Conservation (phyloP, 2,113 vertebrate genomes). For the Alexandromys fortis region DNA sequence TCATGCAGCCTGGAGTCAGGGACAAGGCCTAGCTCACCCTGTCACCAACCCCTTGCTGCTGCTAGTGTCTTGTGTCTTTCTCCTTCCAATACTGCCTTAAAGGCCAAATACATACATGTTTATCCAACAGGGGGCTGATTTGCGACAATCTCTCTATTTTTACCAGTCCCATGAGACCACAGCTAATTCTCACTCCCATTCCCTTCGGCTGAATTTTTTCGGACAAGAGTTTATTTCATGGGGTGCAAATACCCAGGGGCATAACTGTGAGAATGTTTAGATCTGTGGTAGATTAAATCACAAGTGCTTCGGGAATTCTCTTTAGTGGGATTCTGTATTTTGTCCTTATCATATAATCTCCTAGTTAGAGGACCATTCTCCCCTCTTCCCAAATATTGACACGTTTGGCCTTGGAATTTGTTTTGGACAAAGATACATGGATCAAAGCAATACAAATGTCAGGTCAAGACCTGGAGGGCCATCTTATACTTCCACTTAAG, state of each 20-base stretch:
- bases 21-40: neutral
- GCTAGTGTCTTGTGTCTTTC: neutral
- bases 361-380: neutral
- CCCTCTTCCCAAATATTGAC: neutral
- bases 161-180: neutral
- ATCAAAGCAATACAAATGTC: neutral
- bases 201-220: neutral
- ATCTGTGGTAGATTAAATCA: neutral
- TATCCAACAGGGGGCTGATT: neutral
- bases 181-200: neutral
- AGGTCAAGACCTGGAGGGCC: neutral
- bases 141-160: neutral
- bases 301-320: neutral
- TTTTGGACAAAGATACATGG: neutral
- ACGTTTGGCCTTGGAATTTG: neutral
- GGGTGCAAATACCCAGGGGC: neutral
- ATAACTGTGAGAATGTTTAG: neutral
- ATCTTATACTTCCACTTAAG: slow-evolving; percentile 10
- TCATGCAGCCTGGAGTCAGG: neutral
- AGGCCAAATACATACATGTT: neutral
- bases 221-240: neutral
- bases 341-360: neutral
- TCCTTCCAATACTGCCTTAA: neutral
- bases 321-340: neutral
- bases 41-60: neutral